Evolutionary conservation across 1,140 invertebrate species (phyloP), one percentile per base, ranked within the genome.

Genomic region (Drosophila subpulchrella): DNA sequence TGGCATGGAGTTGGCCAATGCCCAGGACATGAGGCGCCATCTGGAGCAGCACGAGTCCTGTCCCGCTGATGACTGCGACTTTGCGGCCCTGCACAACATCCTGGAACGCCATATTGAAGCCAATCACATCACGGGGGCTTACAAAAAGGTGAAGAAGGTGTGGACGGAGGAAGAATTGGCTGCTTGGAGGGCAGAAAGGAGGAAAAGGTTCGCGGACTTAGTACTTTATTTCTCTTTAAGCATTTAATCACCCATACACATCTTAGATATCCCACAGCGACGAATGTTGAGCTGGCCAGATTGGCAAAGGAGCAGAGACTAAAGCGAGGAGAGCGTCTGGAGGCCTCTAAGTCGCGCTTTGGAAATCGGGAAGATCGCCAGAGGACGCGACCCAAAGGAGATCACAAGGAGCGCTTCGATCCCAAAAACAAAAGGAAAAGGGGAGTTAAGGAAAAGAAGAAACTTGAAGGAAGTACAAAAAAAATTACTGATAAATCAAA

Each of bases 101-200:
- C 94, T 98, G 13, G 95, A 96, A 57, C 95, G 95, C 78, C 97
- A 98, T 85, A 95, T 97, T 72, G 93, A 94, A 92, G 95, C 96
- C 93, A 96, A 98, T 93, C 97, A 98, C 92, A 93, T 93, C 17
- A 95, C 95, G 27, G 97, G 97, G 13, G 90, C 97, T 17, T 97
- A 95, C 81, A 94, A 96, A 51, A 95, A 94, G 93, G 95, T 98
- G 56, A 95, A 94, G 80, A 95, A 95, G 80, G 73, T 96, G 11
- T 94, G 95, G 60, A 95, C 95, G 10, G 94, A 95, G 2, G 96
- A 97, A 91, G 96, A 98, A 66, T 95, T 98, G 72, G 90, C 95
- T 50, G 96, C 96, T 92, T 98, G 97, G 96, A 95, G 94, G 58
- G 94, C 94, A 51, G 97, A 98, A 76, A 94, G 97, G 60, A 96